Conservation (phyloP, 2,888 invertebrate species). For the Pogonocherus hispidulus region DNA sequence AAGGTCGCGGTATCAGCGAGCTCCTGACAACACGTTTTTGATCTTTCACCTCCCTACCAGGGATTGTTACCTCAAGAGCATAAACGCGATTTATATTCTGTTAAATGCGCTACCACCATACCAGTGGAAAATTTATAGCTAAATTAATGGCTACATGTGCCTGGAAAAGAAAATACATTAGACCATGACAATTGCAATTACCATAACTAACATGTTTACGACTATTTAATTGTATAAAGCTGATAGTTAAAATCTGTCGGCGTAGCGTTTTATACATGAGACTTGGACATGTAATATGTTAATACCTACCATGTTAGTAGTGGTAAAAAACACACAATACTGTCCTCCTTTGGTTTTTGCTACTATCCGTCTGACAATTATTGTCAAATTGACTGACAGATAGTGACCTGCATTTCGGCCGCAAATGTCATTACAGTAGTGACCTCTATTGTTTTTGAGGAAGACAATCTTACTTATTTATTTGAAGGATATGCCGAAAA, state of each 20-base stretch:
- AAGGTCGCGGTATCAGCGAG: conserved; percentile 29
- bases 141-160: conserved; percentile 33
- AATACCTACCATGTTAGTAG: no score
- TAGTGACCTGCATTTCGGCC: no score
- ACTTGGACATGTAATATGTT: no score
- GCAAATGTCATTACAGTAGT: no score
- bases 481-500: no score
- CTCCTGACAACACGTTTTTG: conserved; percentile 38
- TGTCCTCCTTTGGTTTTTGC: no score
- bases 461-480: no score
- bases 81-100: conserved; percentile 41
- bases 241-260: neutral
- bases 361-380: no score
- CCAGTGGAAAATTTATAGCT: conserved; percentile 37
- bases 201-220: neutral
- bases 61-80: conserved; percentile 47
- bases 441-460: no score
- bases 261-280: neutral
- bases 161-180: neutral
- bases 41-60: conserved; percentile 45
- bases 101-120: conserved; percentile 42
- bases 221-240: neutral
- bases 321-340: no score
- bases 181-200: neutral
- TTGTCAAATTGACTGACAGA: no score